Percentiles rank a stretch among this genome's conserved stretches.
Evolutionary conservation across 2,113 vertebrate species (phyloP).

Genomic region (Arizona elegans): DNA sequence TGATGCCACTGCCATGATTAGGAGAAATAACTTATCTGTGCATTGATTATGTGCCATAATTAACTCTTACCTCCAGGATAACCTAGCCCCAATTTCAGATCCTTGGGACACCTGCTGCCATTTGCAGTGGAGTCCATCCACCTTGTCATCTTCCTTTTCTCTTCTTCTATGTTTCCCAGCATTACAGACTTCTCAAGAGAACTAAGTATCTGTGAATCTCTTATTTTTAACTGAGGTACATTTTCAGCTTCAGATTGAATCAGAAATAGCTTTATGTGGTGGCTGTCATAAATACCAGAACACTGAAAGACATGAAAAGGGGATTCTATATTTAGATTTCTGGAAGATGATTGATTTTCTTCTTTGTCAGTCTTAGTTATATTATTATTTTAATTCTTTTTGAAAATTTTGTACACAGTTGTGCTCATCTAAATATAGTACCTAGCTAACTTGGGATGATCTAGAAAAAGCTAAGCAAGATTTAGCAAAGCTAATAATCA

Average conservation of each 20-base stretch:
- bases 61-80: neutral
- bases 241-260: neutral
- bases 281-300: slow-evolving; percentile 5
- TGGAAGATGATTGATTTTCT: neutral
- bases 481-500: neutral
- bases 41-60: neutral
- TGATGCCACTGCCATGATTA: neutral
- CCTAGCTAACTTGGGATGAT: neutral
- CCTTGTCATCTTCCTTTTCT: neutral
- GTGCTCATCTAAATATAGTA: neutral
- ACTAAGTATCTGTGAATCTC: neutral
- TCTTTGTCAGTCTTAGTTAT: neutral
- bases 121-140: neutral
- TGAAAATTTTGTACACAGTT: neutral
- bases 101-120: neutral
- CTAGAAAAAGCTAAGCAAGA: neutral
- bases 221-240: neutral
- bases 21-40: neutral
- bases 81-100: neutral
- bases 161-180: neutral
- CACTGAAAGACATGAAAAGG: slow-evolving; percentile 34
- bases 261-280: neutral
- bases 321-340: neutral
- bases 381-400: neutral
- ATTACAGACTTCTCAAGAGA: neutral